A percentile compares a stretch with the other conserved stretches of the same genome.
Evolutionary conservation across 1,140 invertebrate species (phyloP).

Genomic region (Drosophila repletoides): DNA sequence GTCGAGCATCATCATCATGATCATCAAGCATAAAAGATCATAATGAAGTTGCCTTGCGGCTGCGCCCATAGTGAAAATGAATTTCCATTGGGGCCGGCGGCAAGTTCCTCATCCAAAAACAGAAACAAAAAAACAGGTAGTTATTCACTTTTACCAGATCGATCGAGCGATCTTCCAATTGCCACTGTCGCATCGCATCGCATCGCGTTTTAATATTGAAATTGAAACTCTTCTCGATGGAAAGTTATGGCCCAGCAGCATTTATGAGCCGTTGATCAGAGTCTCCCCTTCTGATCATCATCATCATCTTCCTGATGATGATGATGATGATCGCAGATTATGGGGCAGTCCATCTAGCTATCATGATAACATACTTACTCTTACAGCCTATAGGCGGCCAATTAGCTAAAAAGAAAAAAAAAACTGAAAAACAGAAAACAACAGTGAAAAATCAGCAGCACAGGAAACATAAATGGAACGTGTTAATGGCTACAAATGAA

Average conservation of each 20-base stretch:
- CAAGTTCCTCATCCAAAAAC: constrained; percentile 40
- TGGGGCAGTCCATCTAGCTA: constrained; percentile 59
- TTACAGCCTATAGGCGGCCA: constrained; percentile 24
- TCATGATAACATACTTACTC: constrained; percentile 44
- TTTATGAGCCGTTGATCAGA: constrained; percentile 12
- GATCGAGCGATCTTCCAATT: constrained; percentile 21
- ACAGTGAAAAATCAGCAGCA: neutral
- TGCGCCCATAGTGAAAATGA: constrained; percentile 75
- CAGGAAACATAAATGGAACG: constrained; percentile 18
- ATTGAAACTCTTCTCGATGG: constrained; percentile 71
- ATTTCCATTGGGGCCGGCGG: constrained; percentile 59
- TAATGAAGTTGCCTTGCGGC: constrained; percentile 51
- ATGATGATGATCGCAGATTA: constrained; percentile 67
- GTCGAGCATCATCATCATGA: constrained; percentile 41
- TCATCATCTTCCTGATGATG: constrained; percentile 31
- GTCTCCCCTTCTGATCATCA: neutral
- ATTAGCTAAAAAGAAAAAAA: constrained; percentile 13
- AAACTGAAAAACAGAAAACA: neutral
- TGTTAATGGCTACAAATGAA: constrained; percentile 12
- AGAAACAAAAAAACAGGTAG: constrained; percentile 59
- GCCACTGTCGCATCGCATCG: constrained; percentile 29
- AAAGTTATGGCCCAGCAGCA: constrained; percentile 60
- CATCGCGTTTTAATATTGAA: constrained; percentile 58
- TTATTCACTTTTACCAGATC: constrained; percentile 63
- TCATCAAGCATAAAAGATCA: constrained; percentile 20